Conservation (phyloP, 2,113 vertebrate genomes). For the Lethenteron camtschaticum region DNA sequence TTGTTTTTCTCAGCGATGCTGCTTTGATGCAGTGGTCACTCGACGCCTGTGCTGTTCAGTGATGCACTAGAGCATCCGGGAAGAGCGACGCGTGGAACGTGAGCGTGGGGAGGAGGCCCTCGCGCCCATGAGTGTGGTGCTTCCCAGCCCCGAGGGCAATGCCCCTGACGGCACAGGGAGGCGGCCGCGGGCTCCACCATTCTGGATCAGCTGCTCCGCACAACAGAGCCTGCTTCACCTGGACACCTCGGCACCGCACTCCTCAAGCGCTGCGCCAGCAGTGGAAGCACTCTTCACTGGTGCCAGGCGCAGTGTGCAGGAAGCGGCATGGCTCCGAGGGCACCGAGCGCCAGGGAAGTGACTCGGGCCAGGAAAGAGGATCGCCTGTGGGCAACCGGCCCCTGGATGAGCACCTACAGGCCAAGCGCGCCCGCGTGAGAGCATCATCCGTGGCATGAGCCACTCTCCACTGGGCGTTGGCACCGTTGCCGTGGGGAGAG, state of each 20-base stretch:
- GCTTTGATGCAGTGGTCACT: no score
- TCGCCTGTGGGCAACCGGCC: slow-evolving; percentile 31
- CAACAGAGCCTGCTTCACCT: neutral
- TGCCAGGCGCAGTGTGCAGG: neutral
- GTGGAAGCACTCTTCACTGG: neutral
- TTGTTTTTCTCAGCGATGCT: no score
- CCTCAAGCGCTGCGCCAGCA: neutral
- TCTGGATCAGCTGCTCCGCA: no score
- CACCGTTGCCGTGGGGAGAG: slow-evolving; percentile 26
- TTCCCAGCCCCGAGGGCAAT: no score
- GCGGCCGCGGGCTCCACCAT: no score
- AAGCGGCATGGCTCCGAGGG: neutral
- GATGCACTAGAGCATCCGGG: no score
- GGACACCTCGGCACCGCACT: neutral
- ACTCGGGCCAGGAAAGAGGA: neutral
- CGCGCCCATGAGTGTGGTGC: no score
- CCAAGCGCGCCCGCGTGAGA: slow-evolving; percentile 94
- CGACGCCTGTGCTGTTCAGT: no score
- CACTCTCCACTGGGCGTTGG: slow-evolving; percentile 54
- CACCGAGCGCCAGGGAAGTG: neutral
- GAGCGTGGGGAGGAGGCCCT: no score
- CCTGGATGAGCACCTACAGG: slow-evolving; percentile 86
- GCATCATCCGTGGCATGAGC: slow-evolving; percentile 98
- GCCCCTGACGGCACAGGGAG: no score
- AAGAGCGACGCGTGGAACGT: no score